Percentiles rank a stretch among this genome's conserved stretches.
These are phyloP conservation scores for Geotrypetes seraphini DNA, from an alignment of 2,797 vertebrate species.

Conservation along the genomic window DNA sequence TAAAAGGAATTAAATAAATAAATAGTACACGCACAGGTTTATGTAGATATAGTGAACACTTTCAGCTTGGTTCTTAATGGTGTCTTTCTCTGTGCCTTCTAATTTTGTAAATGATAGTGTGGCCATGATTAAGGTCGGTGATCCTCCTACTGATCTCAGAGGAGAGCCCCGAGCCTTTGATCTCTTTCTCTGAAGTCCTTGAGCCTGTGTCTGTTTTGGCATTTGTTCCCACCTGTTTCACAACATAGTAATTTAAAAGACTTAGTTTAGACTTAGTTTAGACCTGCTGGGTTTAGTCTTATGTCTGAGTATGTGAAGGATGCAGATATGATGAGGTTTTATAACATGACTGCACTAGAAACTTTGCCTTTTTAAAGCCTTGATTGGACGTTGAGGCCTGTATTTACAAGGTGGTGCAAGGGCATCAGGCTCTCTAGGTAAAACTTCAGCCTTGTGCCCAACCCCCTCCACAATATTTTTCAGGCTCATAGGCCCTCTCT, in stretches of 20 bases:
- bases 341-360: too few relatives aligned
- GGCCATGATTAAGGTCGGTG: not conserved
- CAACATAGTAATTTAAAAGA: not conserved
- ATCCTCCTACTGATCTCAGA: not conserved
- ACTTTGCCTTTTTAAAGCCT: too few relatives aligned
- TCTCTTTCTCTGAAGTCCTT: not conserved
- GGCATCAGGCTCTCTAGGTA: too few relatives aligned
- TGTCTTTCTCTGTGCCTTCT: accelerated
- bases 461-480: too few relatives aligned
- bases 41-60: too few relatives aligned
- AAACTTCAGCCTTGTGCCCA: too few relatives aligned
- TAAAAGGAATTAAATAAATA: too few relatives aligned
- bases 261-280: not conserved
- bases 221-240: constrained; percentile 18
- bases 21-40: too few relatives aligned
- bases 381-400: too few relatives aligned
- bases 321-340: not conserved
- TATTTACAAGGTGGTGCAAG: too few relatives aligned
- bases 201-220: accelerated
- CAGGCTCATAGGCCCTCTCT: too few relatives aligned
- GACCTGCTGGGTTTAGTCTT: not conserved
- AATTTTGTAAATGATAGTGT: not conserved
- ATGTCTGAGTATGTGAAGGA: not conserved
- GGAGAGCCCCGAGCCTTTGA: not conserved
- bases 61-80: too few relatives aligned